Percentiles rank a stretch among this genome's conserved stretches.
Evolutionary conservation across 2,113 vertebrate species (phyloP).

Genomic region (Gopherus flavomarginatus): DNA sequence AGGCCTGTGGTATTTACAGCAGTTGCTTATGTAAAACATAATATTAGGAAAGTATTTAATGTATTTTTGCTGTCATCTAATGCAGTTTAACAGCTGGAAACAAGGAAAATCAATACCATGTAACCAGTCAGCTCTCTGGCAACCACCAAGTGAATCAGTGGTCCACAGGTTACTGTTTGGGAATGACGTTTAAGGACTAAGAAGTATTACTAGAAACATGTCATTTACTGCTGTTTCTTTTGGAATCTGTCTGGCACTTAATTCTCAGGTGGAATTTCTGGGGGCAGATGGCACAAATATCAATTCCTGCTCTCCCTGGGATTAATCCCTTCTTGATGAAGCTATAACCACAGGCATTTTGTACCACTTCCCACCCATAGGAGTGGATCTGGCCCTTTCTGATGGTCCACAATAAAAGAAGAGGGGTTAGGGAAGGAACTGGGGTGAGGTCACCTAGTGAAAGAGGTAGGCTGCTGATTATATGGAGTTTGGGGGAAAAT

Average conservation of each 20-base stretch:
- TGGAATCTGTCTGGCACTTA: neutral
- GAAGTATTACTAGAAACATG: neutral
- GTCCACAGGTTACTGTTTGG: neutral
- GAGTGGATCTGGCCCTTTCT: neutral
- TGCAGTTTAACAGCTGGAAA: neutral
- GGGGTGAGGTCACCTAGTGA: neutral
- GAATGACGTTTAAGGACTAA: neutral
- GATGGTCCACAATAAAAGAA: neutral
- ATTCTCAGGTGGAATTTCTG: conserved; percentile 8
- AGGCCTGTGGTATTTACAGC: conserved; percentile 4
- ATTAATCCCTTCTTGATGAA: neutral
- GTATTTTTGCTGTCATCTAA: neutral
- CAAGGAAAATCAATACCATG: neutral
- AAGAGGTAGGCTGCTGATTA: neutral
- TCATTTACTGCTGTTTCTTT: neutral
- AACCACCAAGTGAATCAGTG: neutral
- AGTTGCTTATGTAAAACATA: neutral
- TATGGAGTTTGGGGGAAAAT: neutral
- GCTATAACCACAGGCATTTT: neutral
- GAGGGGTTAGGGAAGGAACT: neutral
- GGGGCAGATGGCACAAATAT: conserved; percentile 3
- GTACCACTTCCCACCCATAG: neutral
- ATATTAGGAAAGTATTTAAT: neutral
- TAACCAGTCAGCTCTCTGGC: neutral
- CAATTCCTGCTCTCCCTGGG: neutral